Percentiles rank a stretch among this genome's conserved stretches.
These are phyloP conservation scores for Schizopygopsis malacanthus DNA, from an alignment of 2,797 vertebrate genomes.

Conservation along the genomic window DNA sequence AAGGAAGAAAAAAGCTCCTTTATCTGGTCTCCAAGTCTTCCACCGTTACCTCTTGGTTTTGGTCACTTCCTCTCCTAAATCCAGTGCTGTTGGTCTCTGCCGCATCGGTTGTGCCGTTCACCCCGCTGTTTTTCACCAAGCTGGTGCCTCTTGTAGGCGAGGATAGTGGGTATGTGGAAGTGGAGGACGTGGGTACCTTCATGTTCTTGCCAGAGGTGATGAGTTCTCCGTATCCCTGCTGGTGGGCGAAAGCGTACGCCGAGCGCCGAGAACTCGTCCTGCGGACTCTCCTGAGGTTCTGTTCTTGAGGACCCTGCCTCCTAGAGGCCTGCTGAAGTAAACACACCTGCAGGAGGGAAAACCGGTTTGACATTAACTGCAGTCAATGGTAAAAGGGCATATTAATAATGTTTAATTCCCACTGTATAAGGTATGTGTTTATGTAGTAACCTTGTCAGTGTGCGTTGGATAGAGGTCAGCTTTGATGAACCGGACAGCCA, in stretches of 20 bases:
- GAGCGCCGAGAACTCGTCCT: constrained; percentile 84
- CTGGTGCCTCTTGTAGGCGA: constrained; percentile 68
- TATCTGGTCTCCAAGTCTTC: constrained; percentile 34
- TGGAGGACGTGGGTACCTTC: constrained; percentile 64
- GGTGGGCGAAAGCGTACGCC: constrained; percentile 85
- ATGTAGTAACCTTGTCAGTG: constrained; percentile 56
- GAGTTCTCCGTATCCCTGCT: constrained; percentile 85
- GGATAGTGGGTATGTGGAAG: constrained; percentile 62
- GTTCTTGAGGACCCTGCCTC: constrained; percentile 73
- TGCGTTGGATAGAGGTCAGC: constrained; percentile 76
- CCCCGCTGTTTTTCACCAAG: constrained; percentile 71
- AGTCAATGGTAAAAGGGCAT: not conserved
- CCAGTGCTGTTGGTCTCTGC: constrained; percentile 45
- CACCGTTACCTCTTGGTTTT: constrained; percentile 34
- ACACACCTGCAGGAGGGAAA: constrained; percentile 74
- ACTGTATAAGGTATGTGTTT: not conserved
- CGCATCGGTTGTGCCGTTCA: constrained; percentile 63
- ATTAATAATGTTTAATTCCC: not conserved
- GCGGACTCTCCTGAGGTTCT: constrained; percentile 75
- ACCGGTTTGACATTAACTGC: not conserved
- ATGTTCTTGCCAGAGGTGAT: constrained; percentile 89
- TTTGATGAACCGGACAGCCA: constrained; percentile 79
- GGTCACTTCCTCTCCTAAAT: not conserved
- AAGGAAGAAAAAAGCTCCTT: not conserved
- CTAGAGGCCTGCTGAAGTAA: constrained; percentile 77